Evolutionary conservation across 2,113 vertebrate species (phyloP).

Genomic region (Ivindomyrus marchei): DNA sequence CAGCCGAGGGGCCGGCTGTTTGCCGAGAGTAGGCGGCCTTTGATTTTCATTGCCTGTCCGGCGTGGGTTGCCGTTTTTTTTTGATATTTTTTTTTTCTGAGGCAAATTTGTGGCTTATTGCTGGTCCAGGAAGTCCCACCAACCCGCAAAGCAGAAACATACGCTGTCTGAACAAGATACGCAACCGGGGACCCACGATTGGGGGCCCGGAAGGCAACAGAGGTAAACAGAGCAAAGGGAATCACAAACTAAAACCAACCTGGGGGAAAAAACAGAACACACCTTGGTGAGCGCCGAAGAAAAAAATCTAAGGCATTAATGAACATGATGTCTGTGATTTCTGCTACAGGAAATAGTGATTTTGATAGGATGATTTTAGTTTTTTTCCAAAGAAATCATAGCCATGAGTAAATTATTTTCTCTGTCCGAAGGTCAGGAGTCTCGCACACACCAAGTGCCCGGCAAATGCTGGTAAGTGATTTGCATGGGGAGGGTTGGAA

Average conservation of each 20-base stretch:
- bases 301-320: slow-evolving; percentile 7
- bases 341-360: neutral
- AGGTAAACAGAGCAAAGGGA: neutral
- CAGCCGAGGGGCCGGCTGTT: slow-evolving; percentile 54
- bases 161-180: neutral
- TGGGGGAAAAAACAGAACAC: neutral
- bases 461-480: neutral
- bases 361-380: slow-evolving; percentile 5
- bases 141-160: neutral
- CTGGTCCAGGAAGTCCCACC: slow-evolving; percentile 21
- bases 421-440: neutral
- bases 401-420: neutral
- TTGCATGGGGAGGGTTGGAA: neutral
- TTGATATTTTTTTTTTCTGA: slow-evolving; percentile 39
- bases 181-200: neutral
- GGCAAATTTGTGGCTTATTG: slow-evolving; percentile 39
- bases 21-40: slow-evolving; percentile 55
- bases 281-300: neutral
- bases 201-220: neutral
- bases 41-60: slow-evolving; percentile 41
- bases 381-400: slow-evolving; percentile 22
- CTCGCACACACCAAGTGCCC: neutral
- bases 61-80: slow-evolving; percentile 34
- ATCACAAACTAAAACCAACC: neutral
- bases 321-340: neutral